Percentiles rank a stretch among this genome's conserved stretches.
These are phyloP conservation scores for Apantesis nais DNA, from an alignment of 2,888 invertebrate genomes.

Conservation along the genomic window DNA sequence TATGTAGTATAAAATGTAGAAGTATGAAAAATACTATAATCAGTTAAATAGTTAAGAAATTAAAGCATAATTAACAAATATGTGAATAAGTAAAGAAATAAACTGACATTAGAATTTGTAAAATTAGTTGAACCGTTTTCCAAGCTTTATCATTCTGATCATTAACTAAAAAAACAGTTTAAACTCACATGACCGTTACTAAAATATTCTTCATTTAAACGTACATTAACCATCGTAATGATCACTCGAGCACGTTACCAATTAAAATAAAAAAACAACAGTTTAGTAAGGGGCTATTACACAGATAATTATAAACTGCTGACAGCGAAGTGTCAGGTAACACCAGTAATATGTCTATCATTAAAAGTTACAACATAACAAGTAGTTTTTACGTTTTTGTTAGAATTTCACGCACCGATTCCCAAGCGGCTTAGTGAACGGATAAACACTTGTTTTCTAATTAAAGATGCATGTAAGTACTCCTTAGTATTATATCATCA, in stretches of 20 bases:
- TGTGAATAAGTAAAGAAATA: neutral
- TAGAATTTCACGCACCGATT: conserved; percentile 70
- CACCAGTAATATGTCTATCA: conserved; percentile 49
- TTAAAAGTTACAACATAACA: conserved; percentile 50
- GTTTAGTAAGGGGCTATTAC: conserved; percentile 56
- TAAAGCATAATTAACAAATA: neutral
- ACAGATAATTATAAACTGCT: conserved; percentile 54
- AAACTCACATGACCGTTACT: conserved; percentile 14
- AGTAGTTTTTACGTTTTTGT: conserved; percentile 67
- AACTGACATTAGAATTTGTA: neutral
- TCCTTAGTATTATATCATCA: conserved; percentile 21
- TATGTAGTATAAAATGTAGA: too few species aligned
- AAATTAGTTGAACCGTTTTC: neutral
- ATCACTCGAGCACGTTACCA: conserved; percentile 28
- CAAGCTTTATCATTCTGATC: neutral
- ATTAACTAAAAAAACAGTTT: neutral
- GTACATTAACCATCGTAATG: conserved; percentile 12
- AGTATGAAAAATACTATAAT: neutral
- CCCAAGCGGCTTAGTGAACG: conserved; percentile 44
- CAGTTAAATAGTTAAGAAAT: neutral
- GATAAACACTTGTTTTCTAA: conserved; percentile 37
- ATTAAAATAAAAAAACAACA: conserved; percentile 45
- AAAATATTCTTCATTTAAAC: conserved; percentile 12
- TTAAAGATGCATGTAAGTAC: conserved; percentile 30
- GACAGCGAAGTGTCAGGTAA: conserved; percentile 58